Evolutionary conservation across 2,113 vertebrate species (phyloP), one percentile per base, ranked within the genome.

Genomic region (Channa argus): DNA sequence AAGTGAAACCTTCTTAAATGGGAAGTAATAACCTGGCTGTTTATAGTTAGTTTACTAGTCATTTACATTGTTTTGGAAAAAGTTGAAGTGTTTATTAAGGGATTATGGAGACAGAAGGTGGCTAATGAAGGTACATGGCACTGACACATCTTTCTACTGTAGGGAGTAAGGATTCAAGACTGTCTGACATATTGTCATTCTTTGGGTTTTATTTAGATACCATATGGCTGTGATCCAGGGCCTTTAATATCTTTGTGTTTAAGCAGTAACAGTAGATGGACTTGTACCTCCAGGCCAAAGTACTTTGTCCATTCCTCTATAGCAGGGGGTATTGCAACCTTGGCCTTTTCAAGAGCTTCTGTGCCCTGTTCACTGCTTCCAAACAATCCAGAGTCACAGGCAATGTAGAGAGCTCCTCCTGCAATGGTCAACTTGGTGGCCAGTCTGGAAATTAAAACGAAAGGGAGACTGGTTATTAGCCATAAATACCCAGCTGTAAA

Each of bases 301-400:
- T 98, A 98, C 85, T 94, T 95, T 51, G 95, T 91, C 95, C 96
- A 96, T 61, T 97, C 95, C 1, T 96, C 91, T 72, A 98, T 5
- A 5, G 96, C 97, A 0, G 95, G 95, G 2, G 96, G 96, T 0
- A 99, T 53, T 0, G 91, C 95, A 39, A 93, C 89, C 45, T 91
- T 93, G 2, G 93, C 96, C 72, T 95, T 97, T n/a, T 6, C 88
- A 24, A 99, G 89, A 0, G 93, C 96, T 5, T 92, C 90, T 7
- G 95, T 94, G 1, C 96, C 96, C 80, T 95, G 91, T 1, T 85
- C 85, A 10, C 96, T 91, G 52, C 87, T 92, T 1, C 96, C 95
- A 83, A 99, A 88, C 61, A 99, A 90, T 2, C 96, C 96, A 11
- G 96, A 96, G 73, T 97, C 95, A 1, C 93, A 96, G 0, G 92